Conservation (phyloP, 2,888 invertebrate species). For the Perizoma affinitatum region DNA sequence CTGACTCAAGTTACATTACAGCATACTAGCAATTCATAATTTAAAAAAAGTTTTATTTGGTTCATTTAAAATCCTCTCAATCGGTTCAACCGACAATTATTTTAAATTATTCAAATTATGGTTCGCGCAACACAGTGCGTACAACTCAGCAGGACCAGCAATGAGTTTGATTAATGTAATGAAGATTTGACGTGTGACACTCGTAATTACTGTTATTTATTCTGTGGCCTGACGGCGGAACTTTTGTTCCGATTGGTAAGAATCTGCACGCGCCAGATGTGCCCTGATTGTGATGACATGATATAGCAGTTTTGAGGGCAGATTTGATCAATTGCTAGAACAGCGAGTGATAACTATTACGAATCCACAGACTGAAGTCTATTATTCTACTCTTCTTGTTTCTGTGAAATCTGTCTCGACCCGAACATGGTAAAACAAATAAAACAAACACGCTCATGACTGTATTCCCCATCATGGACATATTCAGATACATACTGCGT, state of each 20-base stretch:
- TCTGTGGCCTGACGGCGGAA: conserved; percentile 9
- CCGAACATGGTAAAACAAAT: background rate
- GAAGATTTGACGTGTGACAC: conserved; percentile 22
- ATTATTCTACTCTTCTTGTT: background rate
- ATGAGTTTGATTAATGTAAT: conserved; percentile 39
- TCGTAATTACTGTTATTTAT: background rate
- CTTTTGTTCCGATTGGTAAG: conserved; percentile 23
- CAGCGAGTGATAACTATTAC: conserved; percentile 3
- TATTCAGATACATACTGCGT: too few relatives aligned
- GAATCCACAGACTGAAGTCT: conserved; percentile 8
- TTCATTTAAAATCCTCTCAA: background rate
- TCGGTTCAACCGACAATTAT: conserved; percentile 12
- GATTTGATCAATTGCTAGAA: conserved; percentile 18
- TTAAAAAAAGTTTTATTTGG: too few relatives aligned
- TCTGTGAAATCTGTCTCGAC: conserved; percentile 9
- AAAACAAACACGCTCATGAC: too few relatives aligned
- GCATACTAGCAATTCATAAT: too few relatives aligned
- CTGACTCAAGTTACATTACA: background rate
- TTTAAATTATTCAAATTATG: conserved; percentile 4
- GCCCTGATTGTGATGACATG: conserved; percentile 38
- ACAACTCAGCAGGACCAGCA: conserved; percentile 23
- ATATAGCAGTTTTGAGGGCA: conserved; percentile 32
- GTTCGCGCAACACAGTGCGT: conserved; percentile 4
- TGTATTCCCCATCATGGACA: too few relatives aligned
- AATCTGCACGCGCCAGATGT: conserved; percentile 36